Percentiles rank a stretch among this genome's conserved stretches.
phyloP scores from a whole-genome alignment of 2,888 invertebrate genomes.

The Gnatocerus cornutus region DNA sequence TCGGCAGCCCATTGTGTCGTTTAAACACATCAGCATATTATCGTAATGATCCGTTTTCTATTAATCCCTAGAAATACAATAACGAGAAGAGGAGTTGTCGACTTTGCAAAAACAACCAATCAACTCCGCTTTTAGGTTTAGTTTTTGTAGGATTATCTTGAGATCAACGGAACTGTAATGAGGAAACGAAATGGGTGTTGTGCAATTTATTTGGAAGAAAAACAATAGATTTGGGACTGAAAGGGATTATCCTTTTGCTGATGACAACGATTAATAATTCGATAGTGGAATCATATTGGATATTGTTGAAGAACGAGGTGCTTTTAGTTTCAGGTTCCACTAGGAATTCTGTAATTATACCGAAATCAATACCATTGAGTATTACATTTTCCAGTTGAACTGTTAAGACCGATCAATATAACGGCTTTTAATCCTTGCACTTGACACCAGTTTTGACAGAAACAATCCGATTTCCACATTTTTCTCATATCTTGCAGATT shows the following conservation, averaged over 20 bases:
- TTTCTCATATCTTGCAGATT: slow-evolving; percentile 3
- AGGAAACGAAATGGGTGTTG: slow-evolving; percentile 16
- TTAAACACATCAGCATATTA: slow-evolving; percentile 23
- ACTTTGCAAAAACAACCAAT: slow-evolving; percentile 28
- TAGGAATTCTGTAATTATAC: background rate
- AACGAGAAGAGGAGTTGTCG: background rate
- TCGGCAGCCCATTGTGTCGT: slow-evolving; percentile 28
- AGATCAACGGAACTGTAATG: slow-evolving; percentile 31
- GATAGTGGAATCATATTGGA: slow-evolving; percentile 1
- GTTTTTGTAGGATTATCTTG: slow-evolving; percentile 25
- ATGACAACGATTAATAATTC: slow-evolving; percentile 8
- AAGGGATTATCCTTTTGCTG: slow-evolving; percentile 13
- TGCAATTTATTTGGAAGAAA: slow-evolving; percentile 10
- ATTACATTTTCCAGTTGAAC: no score
- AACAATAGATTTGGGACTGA: slow-evolving; percentile 6
- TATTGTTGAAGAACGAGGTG: background rate
- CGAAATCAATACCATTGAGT: no score
- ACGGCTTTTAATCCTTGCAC: background rate
- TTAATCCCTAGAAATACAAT: slow-evolving; percentile 18
- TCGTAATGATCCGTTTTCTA: slow-evolving; percentile 25
- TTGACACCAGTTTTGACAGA: background rate
- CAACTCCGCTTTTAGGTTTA: slow-evolving; percentile 21
- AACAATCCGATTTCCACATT: slow-evolving; percentile 4
- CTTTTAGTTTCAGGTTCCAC: background rate
- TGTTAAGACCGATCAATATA: no score